Base-by-base conservation (phyloP, 2,888 invertebrate genomes). In the Stenchaetothrips biformis region DNA sequence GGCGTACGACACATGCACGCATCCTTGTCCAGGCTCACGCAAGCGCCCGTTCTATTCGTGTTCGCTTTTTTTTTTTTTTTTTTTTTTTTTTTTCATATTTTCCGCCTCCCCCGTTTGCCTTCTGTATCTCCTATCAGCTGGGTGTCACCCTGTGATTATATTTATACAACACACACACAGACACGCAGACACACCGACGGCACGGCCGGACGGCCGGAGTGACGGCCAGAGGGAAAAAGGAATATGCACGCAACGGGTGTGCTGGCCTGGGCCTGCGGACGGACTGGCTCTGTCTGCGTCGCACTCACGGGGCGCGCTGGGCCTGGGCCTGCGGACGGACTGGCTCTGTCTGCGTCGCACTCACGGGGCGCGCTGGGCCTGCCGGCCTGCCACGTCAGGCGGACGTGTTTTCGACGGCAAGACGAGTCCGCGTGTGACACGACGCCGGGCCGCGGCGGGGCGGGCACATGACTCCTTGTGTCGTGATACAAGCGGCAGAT, bases 131-230 rank as follows among this genome's bases (percentile, higher is more conserved):
- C 67, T 74, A 74, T 74, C 67, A 74, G 67, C 67, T 21, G 67
- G 67, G 67, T 74, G 67, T 74, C 67, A 74, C 67, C 67, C 67
- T 25, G 67, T 74, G 67, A 74, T 74, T 74, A 74, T 74, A 74
- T 74, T 74, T 74, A 74, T 74, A 74, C 25, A 59, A 74, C 67
- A 21, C 67, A 74, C 21, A 11, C 67, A 74, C 21, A 25, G 67
- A 21, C 21, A 9, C 11, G 25, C 21, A 74, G 67, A 74, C 37
- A 37, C 37, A 74, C 21, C 67, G 25, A 25, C 21, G 21, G 25
- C 37, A 1, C 37, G 37, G 37, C 37, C 37, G 37, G 37, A 37
- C 37, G 37, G 37, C 37, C 37, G 37, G 37, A 37, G 37, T 37
- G 37, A 37, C 37, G 37, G 37, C 37, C 37, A 4, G 37, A 37